phyloP scores from a whole-genome alignment of 2,888 invertebrate species.

The Criorhina ranunculi region DNA sequence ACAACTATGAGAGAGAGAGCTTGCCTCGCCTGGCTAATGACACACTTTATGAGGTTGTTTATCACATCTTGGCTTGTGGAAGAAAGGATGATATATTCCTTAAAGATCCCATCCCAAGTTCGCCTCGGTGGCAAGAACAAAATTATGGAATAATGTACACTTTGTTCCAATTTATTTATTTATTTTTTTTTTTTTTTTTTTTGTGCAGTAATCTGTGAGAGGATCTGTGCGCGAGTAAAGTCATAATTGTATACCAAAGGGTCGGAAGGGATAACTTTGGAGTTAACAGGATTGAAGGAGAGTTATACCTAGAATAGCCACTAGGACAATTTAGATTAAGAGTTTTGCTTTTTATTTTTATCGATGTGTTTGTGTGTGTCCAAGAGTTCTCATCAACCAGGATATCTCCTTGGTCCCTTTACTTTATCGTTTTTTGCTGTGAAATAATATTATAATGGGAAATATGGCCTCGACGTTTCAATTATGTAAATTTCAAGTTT shows the following conservation, averaged over 20 bases:
- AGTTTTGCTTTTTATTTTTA: conserved; percentile 6
- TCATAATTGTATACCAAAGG: conserved; percentile 39
- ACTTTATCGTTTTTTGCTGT: not conserved
- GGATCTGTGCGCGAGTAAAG: conserved; percentile 15
- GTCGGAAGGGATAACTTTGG: conserved; percentile 36
- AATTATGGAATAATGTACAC: conserved; percentile 44
- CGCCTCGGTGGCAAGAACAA: conserved; percentile 17
- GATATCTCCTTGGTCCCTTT: not conserved
- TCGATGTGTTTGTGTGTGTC: not conserved
- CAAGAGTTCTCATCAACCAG: not conserved
- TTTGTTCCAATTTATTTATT: conserved; percentile 16
- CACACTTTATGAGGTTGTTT: conserved; percentile 59
- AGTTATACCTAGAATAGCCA: conserved; percentile 10
- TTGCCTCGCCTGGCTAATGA: conserved; percentile 43
- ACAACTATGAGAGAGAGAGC: conserved; percentile 11
- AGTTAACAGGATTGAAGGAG: conserved; percentile 20
- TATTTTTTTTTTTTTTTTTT: conserved; percentile 26
- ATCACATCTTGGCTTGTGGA: conserved; percentile 30
- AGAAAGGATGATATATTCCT: conserved; percentile 24
- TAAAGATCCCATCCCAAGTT: conserved; percentile 19
- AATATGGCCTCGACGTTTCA: conserved; percentile 33
- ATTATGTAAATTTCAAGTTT: conserved; percentile 48
- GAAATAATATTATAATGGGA: conserved; percentile 24
- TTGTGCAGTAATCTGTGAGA: conserved; percentile 22
- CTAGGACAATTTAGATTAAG: not conserved